A percentile compares a stretch with the other conserved stretches of the same genome.
These are phyloP conservation scores for Brassicogethes aeneus DNA, from an alignment of 2,888 invertebrate species.

Conservation along the genomic window DNA sequence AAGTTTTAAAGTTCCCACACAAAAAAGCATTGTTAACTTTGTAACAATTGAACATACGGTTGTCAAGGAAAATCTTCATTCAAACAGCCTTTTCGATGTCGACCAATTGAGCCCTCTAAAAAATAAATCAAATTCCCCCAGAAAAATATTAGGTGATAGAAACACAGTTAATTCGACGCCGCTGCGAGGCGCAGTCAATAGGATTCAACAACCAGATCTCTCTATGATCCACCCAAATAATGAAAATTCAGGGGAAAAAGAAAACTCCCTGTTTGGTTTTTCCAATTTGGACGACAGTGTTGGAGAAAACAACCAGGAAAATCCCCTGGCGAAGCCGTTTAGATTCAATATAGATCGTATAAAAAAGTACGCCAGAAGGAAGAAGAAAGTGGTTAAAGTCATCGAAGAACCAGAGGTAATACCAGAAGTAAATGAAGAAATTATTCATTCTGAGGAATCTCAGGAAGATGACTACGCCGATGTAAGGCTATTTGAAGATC, in stretches of 20 bases:
- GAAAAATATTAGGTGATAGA: slow-evolving; percentile 11
- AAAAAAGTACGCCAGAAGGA: background rate
- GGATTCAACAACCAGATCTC: background rate
- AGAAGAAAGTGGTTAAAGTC: too few species aligned
- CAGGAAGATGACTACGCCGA: too few species aligned
- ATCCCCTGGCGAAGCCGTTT: background rate
- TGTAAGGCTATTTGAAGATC: too few species aligned
- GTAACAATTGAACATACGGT: slow-evolving; percentile 6
- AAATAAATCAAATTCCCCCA: background rate
- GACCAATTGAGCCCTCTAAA: slow-evolving; percentile 18
- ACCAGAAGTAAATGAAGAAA: background rate
- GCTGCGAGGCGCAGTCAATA: background rate
- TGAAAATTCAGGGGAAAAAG: background rate
- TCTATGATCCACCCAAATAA: background rate
- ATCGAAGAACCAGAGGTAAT: slow-evolving; percentile 1
- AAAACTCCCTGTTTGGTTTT: background rate
- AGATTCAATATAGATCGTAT: background rate
- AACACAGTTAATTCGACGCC: slow-evolving; percentile 6
- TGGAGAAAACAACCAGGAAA: background rate
- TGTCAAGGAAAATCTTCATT: slow-evolving; percentile 3
- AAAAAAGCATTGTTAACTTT: slow-evolving; percentile 15
- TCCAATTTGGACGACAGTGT: background rate
- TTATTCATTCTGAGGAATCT: too few species aligned
- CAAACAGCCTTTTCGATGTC: slow-evolving; percentile 16
- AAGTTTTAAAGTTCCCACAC: slow-evolving; percentile 9